A percentile compares a stretch with the other conserved stretches of the same genome.
phyloP scores from a whole-genome alignment of 2,113 vertebrate genomes.

The Melozone crissalis region DNA sequence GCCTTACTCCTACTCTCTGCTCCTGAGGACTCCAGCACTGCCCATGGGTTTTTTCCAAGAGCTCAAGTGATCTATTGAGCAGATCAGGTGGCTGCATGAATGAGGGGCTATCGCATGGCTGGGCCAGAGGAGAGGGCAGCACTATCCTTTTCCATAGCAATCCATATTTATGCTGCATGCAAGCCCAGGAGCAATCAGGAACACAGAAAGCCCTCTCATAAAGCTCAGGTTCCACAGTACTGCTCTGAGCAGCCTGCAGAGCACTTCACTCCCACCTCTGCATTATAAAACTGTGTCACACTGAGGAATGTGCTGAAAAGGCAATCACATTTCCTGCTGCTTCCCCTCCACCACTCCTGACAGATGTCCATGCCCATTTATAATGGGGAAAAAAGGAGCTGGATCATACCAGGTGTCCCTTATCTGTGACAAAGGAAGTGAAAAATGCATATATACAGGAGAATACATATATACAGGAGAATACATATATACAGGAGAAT shows the following conservation, averaged over 20 bases:
- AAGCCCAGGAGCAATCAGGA: not conserved
- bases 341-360: not conserved
- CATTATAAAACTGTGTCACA: not conserved
- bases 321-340: not conserved
- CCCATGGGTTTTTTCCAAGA: not conserved
- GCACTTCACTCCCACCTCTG: not conserved
- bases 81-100: constrained; percentile 41
- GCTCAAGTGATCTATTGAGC: not conserved
- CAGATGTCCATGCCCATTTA: not conserved
- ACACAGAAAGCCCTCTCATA: not conserved
- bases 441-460: not conserved
- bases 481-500: not conserved
- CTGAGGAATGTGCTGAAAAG: constrained; percentile 18
- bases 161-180: not conserved
- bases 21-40: not conserved
- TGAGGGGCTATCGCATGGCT: constrained; percentile 22
- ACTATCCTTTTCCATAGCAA: not conserved
- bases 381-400: fast-evolving
- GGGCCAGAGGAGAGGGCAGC: not conserved
- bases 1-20: not conserved
- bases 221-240: not conserved
- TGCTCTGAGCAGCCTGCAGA: not conserved
- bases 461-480: not conserved
- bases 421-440: not conserved
- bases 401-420: not conserved